A percentile compares a stretch with the other conserved stretches of the same genome.
Conservation (phyloP, 2,797 vertebrate species). For the Distichodus sexfasciatus region DNA sequence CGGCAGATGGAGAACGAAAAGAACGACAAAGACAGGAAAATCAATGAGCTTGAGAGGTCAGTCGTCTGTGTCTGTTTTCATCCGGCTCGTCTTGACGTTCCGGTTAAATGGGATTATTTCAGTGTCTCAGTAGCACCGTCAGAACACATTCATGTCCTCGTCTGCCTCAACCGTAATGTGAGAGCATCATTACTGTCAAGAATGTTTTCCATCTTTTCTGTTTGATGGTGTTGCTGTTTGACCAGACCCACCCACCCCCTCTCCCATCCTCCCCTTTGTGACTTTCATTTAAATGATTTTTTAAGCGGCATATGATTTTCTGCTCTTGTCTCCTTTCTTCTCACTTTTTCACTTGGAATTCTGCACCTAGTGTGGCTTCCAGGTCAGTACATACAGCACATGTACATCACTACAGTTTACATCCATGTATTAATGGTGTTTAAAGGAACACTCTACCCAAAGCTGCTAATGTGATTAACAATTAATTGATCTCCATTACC, state of each 20-base stretch:
- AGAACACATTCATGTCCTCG: constrained; percentile 9
- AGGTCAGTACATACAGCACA: constrained; percentile 50
- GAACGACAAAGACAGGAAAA: constrained; percentile 98
- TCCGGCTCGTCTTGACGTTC: background rate
- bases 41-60: constrained; percentile 94
- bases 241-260: background rate
- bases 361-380: constrained; percentile 53
- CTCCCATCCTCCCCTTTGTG: background rate
- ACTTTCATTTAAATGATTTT: constrained; percentile 5
- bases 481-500: too few relatives aligned
- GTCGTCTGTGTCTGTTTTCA: constrained; percentile 33
- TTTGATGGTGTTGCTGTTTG: constrained; percentile 23
- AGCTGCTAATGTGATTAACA: too few relatives aligned
- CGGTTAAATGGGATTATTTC: constrained; percentile 7
- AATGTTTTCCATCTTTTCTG: constrained; percentile 6
- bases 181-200: constrained; percentile 13
- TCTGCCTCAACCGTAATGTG: background rate
- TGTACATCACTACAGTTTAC: constrained; percentile 19
- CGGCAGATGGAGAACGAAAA: constrained; percentile 99
- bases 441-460: too few relatives aligned
- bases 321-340: constrained; percentile 48
- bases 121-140: background rate
- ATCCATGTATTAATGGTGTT: background rate
- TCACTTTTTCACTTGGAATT: constrained; percentile 48
- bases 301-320: constrained; percentile 43